A percentile compares a stretch with the other conserved stretches of the same genome.
These are phyloP conservation scores for Strigamia maritima DNA, from an alignment of 2,888 invertebrate genomes.

Conservation along the genomic window DNA sequence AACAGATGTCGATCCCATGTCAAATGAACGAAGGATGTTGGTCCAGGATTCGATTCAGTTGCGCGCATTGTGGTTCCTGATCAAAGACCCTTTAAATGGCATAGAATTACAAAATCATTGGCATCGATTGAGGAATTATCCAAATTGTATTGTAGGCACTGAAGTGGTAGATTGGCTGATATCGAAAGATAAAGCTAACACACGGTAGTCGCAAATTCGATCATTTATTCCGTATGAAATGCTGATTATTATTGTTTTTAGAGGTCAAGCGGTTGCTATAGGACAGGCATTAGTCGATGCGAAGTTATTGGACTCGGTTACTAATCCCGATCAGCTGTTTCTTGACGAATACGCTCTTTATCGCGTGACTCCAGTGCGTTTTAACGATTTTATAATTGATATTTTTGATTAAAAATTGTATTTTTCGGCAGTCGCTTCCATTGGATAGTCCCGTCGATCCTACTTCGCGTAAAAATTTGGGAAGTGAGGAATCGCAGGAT, in stretches of 20 bases:
- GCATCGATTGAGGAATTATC: conserved; percentile 69
- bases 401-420: not conserved
- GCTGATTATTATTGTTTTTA: no score
- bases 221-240: not conserved
- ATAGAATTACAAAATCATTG: conserved; percentile 63
- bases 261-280: conserved; percentile 71
- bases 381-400: not conserved
- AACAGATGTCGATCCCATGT: conserved; percentile 39
- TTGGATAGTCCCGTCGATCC: conserved; percentile 42
- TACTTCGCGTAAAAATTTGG: conserved; percentile 39
- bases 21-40: conserved; percentile 36
- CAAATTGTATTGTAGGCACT: conserved; percentile 72
- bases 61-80: conserved; percentile 62
- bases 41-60: conserved; percentile 59
- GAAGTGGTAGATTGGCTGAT: conserved; percentile 82
- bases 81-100: conserved; percentile 59
- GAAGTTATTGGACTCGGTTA: conserved; percentile 65
- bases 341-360: conserved; percentile 64
- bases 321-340: conserved; percentile 60
- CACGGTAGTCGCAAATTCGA: conserved; percentile 58
- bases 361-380: conserved; percentile 53
- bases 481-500: conserved; percentile 58
- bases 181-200: conserved; percentile 70
- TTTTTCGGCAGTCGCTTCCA: conserved; percentile 35
- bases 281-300: conserved; percentile 75